phyloP scores from a whole-genome alignment of 2,113 vertebrate species.

The Nothoprocta pentlandii region DNA sequence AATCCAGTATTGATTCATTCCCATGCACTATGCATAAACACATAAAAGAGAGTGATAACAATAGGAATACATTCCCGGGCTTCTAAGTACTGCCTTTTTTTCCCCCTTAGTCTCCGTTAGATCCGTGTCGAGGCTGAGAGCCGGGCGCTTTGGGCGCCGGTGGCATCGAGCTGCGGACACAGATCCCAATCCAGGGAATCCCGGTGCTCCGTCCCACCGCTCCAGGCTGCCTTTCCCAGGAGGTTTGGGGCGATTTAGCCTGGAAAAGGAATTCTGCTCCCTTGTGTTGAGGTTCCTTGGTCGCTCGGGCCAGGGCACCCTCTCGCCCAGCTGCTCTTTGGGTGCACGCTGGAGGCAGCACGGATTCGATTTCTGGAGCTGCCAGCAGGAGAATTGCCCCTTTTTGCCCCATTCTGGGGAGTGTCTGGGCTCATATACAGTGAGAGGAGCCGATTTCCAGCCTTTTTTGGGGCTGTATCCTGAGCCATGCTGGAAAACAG shows the following conservation, averaged over 20 bases:
- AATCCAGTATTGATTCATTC: constrained; percentile 79
- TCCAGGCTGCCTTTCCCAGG: accelerated
- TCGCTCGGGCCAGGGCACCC: background rate
- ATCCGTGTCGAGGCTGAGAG: constrained; percentile 1
- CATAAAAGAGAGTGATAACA: constrained; percentile 73
- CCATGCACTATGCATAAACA: constrained; percentile 69
- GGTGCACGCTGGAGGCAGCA: background rate
- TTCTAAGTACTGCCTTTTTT: constrained; percentile 73
- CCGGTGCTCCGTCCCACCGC: background rate
- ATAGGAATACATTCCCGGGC: constrained; percentile 70
- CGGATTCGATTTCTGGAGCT: background rate
- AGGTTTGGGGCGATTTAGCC: background rate
- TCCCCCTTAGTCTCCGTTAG: constrained; percentile 58
- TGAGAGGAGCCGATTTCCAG: too few species aligned
- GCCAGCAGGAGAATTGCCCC: background rate
- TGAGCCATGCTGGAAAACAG: too few species aligned
- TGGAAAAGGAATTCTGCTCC: background rate
- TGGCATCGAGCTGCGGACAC: background rate
- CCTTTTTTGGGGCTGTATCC: too few species aligned
- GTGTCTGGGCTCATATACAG: too few species aligned
- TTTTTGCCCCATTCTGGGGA: background rate
- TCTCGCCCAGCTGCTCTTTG: background rate
- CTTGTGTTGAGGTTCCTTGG: background rate
- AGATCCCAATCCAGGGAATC: accelerated
- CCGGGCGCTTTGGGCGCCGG: background rate